Evolutionary conservation across 92 coral and sea anemone genomes (phyloP), one percentile per base, ranked within the genome.

Genomic region (Galaxea fascicularis): DNA sequence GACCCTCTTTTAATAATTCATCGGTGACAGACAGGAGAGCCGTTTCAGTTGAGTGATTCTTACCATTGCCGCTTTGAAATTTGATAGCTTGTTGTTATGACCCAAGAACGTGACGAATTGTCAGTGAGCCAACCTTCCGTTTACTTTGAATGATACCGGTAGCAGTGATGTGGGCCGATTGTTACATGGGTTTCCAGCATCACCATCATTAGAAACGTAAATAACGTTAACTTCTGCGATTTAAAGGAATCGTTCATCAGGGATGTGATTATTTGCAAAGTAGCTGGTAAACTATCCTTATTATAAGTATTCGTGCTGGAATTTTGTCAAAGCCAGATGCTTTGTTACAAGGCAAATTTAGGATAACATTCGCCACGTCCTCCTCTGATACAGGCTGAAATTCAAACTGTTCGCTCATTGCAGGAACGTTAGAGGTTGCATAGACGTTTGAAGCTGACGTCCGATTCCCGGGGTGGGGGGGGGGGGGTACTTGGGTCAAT

Each of bases 101-200:
- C 54, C 78, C 35, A 89, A 76, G 68, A 64, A 84, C 1, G 79
- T 76, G 35, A 83, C 75, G 17, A 77, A 89, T 68, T 83, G 89
- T 77, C 45, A 65, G 74, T 88, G 81, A 13, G 85, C 80, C 84
- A 85, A 85, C 80, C 89, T 68, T 31, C 77, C 72, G 26, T 73
- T 72, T 27, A 76, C 84, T 62, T 85, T 85, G 53, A 81, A 83
- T 67, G 35, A 11, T 67, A 77, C 60, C 49, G 85, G 90, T 85
- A 85, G 67, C 82, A 74, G 35, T 52, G 89, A 85, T 60, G 67
- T 88, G 66, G 84, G 88, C 45, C 84, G 35, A 76, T 82, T 71
- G 85, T 79, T 45, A 60, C 77, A n/a, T 70, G 85, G 77, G 66
- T 68, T 59, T 80, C 54, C 77, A 56, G 52, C 63, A 71, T 67